phyloP scores from a whole-genome alignment of 35 echinoderm and acorn worm species.

The Stichopus chloronotus region DNA sequence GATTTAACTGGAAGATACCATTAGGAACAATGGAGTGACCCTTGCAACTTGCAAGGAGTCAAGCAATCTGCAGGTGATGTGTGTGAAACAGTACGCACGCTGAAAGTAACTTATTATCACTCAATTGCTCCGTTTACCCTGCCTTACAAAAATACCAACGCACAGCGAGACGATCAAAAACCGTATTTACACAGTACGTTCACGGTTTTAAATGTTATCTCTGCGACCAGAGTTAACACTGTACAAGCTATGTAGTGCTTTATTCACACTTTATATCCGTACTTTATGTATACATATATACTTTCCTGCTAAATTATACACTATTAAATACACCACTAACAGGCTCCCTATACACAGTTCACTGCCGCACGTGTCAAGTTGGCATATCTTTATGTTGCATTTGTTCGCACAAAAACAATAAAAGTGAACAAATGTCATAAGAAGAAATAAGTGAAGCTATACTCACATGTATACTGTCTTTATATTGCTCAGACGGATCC shows the following conservation, averaged over 20 bases:
- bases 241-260: not conserved
- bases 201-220: not conserved
- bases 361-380: not conserved
- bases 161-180: not conserved
- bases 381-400: not conserved
- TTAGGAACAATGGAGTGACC: too few relatives aligned
- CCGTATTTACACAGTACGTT: constrained; percentile 4
- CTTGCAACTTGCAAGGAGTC: too few relatives aligned
- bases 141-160: too few relatives aligned
- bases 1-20: too few relatives aligned
- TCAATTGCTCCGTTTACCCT: too few relatives aligned
- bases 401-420: not conserved
- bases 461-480: constrained; percentile 42
- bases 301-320: constrained; percentile 11
- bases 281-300: not conserved
- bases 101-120: too few relatives aligned
- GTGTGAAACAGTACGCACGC: too few relatives aligned
- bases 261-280: not conserved
- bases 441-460: not conserved
- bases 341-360: not conserved
- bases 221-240: not conserved
- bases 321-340: not conserved
- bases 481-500: constrained; percentile 16
- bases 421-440: not conserved
- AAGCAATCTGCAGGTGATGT: too few relatives aligned